Percentiles rank a stretch among this genome's conserved stretches.
Evolutionary conservation across 1,140 invertebrate genomes (phyloP).

Genomic region (Sycophaga agraensis): DNA sequence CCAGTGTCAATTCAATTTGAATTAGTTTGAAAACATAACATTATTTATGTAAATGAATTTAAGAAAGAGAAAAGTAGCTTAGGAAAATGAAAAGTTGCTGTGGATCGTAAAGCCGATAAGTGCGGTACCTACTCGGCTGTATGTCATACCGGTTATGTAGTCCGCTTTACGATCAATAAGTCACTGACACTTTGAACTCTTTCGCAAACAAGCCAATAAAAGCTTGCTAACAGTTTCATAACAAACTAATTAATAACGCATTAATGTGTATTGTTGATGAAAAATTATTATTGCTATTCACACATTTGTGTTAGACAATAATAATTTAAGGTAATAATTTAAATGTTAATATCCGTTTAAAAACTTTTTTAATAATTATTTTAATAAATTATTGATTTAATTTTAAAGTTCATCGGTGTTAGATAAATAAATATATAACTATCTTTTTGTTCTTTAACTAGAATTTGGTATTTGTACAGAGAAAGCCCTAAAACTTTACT

Average conservation of each 20-base stretch:
- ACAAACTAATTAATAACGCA: background rate
- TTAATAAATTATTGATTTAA: too few species aligned
- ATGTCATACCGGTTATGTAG: constrained; percentile 2
- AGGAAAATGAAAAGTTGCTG: constrained; percentile 1
- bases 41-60: constrained; percentile 20
- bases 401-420: too few species aligned
- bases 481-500: too few species aligned
- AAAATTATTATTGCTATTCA: background rate
- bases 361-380: too few species aligned
- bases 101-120: constrained; percentile 5
- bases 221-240: background rate
- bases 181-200: constrained; percentile 24
- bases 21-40: background rate
- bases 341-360: too few species aligned
- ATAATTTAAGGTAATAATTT: too few species aligned
- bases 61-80: constrained; percentile 11
- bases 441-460: too few species aligned
- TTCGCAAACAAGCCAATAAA: constrained; percentile 7
- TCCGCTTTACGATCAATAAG: constrained; percentile 16
- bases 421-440: too few species aligned
- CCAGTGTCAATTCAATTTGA: background rate
- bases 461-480: too few species aligned
- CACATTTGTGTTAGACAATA: too few species aligned
- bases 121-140: background rate
- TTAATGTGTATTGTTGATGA: background rate